Percentiles rank a stretch among this genome's conserved stretches.
phyloP scores from a whole-genome alignment of 1,140 invertebrate species.

The Lepidurus couesii region DNA sequence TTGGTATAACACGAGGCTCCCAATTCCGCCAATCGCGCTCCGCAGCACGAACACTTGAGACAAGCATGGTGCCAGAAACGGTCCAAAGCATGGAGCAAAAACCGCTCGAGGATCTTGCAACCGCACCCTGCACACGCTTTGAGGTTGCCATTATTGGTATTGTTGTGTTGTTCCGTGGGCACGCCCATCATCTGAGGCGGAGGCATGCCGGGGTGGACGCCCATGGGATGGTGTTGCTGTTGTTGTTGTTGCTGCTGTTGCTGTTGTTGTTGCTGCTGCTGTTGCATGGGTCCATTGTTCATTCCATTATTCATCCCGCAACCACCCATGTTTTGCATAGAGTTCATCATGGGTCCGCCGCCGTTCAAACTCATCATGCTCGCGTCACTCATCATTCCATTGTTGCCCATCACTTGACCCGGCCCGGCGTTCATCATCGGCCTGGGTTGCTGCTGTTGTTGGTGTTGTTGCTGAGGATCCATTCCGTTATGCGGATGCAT shows the following conservation, averaged over 20 bases:
- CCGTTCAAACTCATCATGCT: neutral
- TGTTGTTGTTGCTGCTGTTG: conserved; percentile 22
- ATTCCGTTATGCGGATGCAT: conserved; percentile 20
- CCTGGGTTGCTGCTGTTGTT: conserved; percentile 15
- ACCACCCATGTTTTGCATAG: neutral
- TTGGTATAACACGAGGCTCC: conserved; percentile 84
- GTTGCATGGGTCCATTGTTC: neutral
- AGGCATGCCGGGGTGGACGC: conserved; percentile 25
- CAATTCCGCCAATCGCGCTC: conserved; percentile 76
- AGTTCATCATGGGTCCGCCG: neutral
- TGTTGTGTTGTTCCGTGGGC: conserved; percentile 23
- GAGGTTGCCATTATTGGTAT: conserved; percentile 36
- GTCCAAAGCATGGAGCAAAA: conserved; percentile 78
- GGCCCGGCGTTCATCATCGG: neutral
- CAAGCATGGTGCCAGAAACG: conserved; percentile 83
- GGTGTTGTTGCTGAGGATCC: conserved; percentile 30
- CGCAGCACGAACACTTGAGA: conserved; percentile 85
- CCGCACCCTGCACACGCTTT: conserved; percentile 52
- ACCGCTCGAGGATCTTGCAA: conserved; percentile 79
- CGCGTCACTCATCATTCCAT: conserved; percentile 1
- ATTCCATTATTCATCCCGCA: neutral
- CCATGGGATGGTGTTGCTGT: neutral
- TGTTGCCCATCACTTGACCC: neutral
- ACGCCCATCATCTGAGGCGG: conserved; percentile 25
- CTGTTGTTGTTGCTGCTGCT: conserved; percentile 8